These are phyloP conservation scores for Clistopyga incitator DNA, from an alignment of 2,888 invertebrate species.

Conservation along the genomic window DNA sequence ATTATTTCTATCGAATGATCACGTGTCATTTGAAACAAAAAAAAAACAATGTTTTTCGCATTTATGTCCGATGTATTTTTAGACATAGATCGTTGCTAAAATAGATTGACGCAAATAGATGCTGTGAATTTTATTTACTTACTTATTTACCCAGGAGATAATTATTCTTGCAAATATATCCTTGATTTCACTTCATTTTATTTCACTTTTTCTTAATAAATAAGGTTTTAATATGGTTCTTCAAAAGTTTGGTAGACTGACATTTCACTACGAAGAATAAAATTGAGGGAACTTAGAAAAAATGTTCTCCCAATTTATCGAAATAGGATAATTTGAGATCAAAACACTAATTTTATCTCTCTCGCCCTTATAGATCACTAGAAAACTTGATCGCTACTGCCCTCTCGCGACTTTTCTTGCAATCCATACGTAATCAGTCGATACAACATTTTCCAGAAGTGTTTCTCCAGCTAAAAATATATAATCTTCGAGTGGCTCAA, in stretches of 20 bases:
- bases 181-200: not conserved
- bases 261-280: too few relatives aligned
- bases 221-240: too few relatives aligned
- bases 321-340: too few relatives aligned
- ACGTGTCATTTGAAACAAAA: not conserved
- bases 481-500: conserved; percentile 27
- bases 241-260: too few relatives aligned
- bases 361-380: too few relatives aligned
- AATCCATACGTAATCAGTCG: not conserved
- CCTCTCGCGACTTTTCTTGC: not conserved
- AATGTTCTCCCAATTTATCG: too few relatives aligned
- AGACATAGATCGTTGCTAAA: not conserved
- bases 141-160: too few relatives aligned
- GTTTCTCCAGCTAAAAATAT: conserved; percentile 6
- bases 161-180: not conserved
- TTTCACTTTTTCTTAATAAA: too few relatives aligned
- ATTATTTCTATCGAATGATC: not conserved
- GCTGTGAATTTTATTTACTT: not conserved
- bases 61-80: conserved; percentile 3
- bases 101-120: conserved; percentile 8
- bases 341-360: too few relatives aligned
- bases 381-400: not conserved
- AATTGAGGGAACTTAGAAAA: not conserved
- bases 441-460: not conserved
- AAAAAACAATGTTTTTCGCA: not conserved